A percentile compares a stretch with the other conserved stretches of the same genome.
phyloP scores from a whole-genome alignment of 2,888 invertebrate genomes.

The Adineta ricciae region DNA sequence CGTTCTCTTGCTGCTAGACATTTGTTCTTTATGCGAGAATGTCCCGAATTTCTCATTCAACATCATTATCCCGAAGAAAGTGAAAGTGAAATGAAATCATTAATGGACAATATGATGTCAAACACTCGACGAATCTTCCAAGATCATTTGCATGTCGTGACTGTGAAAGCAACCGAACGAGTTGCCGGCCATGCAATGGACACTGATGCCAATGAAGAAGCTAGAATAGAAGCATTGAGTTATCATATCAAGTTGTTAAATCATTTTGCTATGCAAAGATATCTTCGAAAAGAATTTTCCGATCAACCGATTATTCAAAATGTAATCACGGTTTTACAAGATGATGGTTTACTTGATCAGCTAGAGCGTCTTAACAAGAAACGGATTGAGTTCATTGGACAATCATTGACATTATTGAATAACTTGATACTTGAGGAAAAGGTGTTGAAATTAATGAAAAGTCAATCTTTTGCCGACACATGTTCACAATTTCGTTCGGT shows the following conservation, averaged over 20 bases:
- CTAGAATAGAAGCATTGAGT: background rate
- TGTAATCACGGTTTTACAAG: background rate
- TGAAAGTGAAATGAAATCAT: too few species aligned
- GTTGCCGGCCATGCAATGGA: too few species aligned
- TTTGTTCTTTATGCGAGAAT: constrained; percentile 4
- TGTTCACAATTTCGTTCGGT: background rate
- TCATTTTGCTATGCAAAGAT: background rate
- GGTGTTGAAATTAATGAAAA: background rate
- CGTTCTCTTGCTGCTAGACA: background rate
- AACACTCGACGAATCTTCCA: background rate
- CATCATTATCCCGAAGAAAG: background rate
- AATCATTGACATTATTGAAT: background rate
- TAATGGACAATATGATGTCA: background rate
- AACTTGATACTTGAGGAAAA: background rate
- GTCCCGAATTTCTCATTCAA: constrained; percentile 10
- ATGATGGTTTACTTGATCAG: background rate
- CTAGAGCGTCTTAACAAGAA: too few species aligned
- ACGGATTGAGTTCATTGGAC: background rate
- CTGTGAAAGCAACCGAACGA: too few species aligned
- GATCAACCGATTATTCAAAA: background rate
- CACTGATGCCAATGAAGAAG: background rate
- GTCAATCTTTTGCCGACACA: background rate
- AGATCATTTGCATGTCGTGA: background rate
- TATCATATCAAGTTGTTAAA: background rate
- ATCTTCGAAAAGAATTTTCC: background rate